Evolutionary conservation across 2,888 invertebrate genomes (phyloP).

Genomic region (Raillietiella orientalis): DNA sequence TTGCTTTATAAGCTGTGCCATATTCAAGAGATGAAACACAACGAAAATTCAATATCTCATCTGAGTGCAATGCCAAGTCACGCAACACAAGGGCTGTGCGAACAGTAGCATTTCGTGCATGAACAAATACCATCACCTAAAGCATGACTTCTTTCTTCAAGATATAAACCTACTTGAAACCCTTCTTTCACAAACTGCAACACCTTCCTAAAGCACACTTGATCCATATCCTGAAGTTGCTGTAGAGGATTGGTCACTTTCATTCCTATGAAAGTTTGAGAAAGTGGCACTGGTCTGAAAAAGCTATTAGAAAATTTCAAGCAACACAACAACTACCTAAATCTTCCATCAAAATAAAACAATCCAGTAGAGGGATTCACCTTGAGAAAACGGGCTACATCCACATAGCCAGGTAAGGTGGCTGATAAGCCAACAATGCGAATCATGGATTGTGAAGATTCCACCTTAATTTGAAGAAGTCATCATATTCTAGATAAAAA

Average conservation of each 20-base stretch:
- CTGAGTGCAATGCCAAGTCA: slow-evolving; percentile 42
- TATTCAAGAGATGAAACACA: slow-evolving; percentile 22
- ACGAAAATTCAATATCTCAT: slow-evolving; percentile 18
- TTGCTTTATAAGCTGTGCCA: slow-evolving; percentile 30
- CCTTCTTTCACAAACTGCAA: slow-evolving; percentile 50
- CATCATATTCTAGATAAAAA: background rate
- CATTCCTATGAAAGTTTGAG: slow-evolving; percentile 47
- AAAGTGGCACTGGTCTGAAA: slow-evolving; percentile 78
- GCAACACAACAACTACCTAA: too few relatives aligned
- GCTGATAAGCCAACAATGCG: slow-evolving; percentile 88
- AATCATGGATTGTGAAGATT: slow-evolving; percentile 73
- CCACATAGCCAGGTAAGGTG: slow-evolving; percentile 84
- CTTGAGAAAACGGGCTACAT: slow-evolving; percentile 70
- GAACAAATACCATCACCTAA: slow-evolving; percentile 82
- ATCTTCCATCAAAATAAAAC: slow-evolving; percentile 52
- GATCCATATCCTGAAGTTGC: slow-evolving; percentile 46
- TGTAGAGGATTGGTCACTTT: slow-evolving; percentile 27
- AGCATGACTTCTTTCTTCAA: too few relatives aligned
- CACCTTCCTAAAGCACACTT: slow-evolving; percentile 72
- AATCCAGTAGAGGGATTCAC: slow-evolving; percentile 69
- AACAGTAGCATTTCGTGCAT: slow-evolving; percentile 83
- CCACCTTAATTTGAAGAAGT: slow-evolving; percentile 19
- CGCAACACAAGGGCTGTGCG: slow-evolving; percentile 51
- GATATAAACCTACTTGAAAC: slow-evolving; percentile 34
- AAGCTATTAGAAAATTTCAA: too few relatives aligned